phyloP scores from a whole-genome alignment of 2,888 invertebrate genomes.

The Paralinhomoeus sp. region DNA sequence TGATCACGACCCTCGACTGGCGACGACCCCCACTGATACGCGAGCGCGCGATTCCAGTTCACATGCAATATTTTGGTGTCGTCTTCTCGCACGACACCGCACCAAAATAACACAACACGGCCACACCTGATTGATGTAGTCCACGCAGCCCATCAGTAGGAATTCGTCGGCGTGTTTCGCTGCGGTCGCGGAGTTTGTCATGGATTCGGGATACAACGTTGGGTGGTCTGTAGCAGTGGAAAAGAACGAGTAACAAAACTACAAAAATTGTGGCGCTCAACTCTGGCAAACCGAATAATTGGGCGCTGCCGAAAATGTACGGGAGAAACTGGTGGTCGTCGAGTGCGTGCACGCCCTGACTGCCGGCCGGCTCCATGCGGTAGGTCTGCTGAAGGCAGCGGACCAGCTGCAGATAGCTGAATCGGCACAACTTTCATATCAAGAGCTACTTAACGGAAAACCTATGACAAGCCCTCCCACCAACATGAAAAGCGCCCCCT shows the following conservation, averaged over 20 bases:
- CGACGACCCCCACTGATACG: too few species aligned
- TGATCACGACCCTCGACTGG: too few species aligned
- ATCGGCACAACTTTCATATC: neutral
- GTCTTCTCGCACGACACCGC: too few species aligned
- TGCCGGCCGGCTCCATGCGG: constrained; percentile 96
- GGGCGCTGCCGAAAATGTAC: constrained; percentile 96
- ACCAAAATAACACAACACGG: too few species aligned
- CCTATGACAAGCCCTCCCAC: neutral
- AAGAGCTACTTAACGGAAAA: neutral
- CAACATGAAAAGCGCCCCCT: neutral
- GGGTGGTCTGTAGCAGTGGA: constrained; percentile 40
- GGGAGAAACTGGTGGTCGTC: constrained; percentile 97
- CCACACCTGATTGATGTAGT: constrained; percentile 57
- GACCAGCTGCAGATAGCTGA: constrained; percentile 56
- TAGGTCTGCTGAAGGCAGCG: constrained; percentile 67
- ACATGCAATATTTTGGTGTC: too few species aligned
- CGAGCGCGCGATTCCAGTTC: too few species aligned
- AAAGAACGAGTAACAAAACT: neutral
- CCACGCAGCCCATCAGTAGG: constrained; percentile 75
- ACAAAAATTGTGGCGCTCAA: neutral
- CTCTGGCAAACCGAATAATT: constrained; percentile 45
- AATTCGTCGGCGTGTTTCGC: constrained; percentile 44
- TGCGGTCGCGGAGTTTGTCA: constrained; percentile 54
- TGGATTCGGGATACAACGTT: constrained; percentile 58
- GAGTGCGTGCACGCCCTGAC: constrained; percentile 94